Evolutionary conservation across 2,888 invertebrate genomes (phyloP).

Genomic region (Pollenia amentaria): DNA sequence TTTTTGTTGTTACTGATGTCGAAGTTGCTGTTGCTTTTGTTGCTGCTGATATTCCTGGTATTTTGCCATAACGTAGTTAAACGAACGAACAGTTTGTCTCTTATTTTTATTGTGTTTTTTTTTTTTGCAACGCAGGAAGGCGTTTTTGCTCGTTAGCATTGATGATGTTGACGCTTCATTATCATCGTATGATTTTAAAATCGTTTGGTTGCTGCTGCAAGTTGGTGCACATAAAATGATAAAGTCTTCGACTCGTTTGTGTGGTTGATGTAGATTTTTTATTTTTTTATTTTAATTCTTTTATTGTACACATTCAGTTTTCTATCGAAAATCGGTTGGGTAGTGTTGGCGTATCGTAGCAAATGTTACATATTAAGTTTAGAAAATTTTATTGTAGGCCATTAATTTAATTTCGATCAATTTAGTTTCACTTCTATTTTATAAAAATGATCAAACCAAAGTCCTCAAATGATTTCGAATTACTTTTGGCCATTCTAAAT

Average conservation of each 20-base stretch:
- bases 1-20: slow-evolving; percentile 48
- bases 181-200: slow-evolving; percentile 65
- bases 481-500: too few relatives aligned
- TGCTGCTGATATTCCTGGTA: slow-evolving; percentile 56
- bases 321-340: neutral
- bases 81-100: slow-evolving; percentile 49
- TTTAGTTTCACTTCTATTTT: too few relatives aligned
- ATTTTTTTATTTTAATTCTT: slow-evolving; percentile 29
- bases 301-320: slow-evolving; percentile 4
- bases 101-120: neutral
- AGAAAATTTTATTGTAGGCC: too few relatives aligned
- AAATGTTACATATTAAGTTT: neutral
- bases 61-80: slow-evolving; percentile 57
- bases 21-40: slow-evolving; percentile 1
- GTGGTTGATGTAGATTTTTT: slow-evolving; percentile 38
- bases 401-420: too few relatives aligned
- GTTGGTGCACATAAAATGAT: slow-evolving; percentile 54
- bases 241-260: slow-evolving; percentile 47
- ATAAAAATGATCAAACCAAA: too few relatives aligned
- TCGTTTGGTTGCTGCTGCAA: slow-evolving; percentile 57
- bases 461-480: too few relatives aligned
- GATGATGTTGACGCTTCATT: slow-evolving; percentile 70
- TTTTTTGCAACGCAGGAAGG: slow-evolving; percentile 56
- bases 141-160: slow-evolving; percentile 71
- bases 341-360: neutral